Evolutionary conservation across 2,113 vertebrate genomes (phyloP), one percentile per base, ranked within the genome.

Genomic region (Sceloporus tristichus): DNA sequence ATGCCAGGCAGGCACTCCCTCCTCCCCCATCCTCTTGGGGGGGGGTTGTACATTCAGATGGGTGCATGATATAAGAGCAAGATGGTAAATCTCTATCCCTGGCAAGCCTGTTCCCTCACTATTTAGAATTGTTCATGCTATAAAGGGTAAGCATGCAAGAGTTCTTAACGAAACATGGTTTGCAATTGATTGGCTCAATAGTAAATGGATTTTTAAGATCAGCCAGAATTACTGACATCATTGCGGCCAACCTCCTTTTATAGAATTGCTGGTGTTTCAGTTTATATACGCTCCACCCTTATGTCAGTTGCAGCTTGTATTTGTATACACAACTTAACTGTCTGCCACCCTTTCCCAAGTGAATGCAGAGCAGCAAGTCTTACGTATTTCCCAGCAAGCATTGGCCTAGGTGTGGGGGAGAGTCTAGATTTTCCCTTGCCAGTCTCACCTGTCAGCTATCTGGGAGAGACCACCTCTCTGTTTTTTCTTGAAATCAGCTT

Each of bases 181-280:
- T 68, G 73, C 40, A 76, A 56, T 42, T 82, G 86, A 82, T 75
- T 82, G 38, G 71, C 82, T 82, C 65, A 82, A 87, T 87, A 87
- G 75, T 25, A 66, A 56, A 87, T 82, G 19, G 56, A n/a, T 76
- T 65, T 82, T 65, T 82, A 65, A 74, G 48, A 66, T 62, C 68
- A 73, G 78, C 19, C 70, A 82, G 19, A 38, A 66, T 40, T 80
- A 42, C 53, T 80, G 53, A 29, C 70, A 87, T 87, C 53, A 80
- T 59, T 42, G 71, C 40, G 34, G 21, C 9, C 23, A n/a, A 29
- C 16, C 42, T n/a, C 14, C 14, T 38, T 62, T 2, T 79, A 40
- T 71, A 79, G 53, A 27, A 56, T 4, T 79, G n/a, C 48, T 86
- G 53, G 40, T 79, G 8, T 53, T 1, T 48, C 42, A 54, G 27